These are phyloP conservation scores for Euplagia quadripunctaria DNA, from an alignment of 2,888 invertebrate genomes.

Conservation along the genomic window DNA sequence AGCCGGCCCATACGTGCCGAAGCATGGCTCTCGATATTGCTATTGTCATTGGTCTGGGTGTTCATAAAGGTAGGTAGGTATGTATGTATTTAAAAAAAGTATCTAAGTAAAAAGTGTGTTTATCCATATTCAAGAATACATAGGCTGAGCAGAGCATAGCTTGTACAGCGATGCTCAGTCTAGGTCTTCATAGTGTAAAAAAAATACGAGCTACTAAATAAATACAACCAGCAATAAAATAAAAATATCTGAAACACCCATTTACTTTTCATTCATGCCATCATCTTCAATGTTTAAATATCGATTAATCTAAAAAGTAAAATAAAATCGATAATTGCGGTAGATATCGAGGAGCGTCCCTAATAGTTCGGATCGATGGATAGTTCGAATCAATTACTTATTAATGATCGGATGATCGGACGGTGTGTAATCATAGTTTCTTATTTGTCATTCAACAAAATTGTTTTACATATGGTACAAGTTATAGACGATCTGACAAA, in stretches of 20 bases:
- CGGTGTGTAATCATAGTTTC: conserved; percentile 78
- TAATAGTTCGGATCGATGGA: conserved; percentile 68
- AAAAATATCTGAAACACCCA: neutral
- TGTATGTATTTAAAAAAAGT: too few species aligned
- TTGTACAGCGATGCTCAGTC: neutral
- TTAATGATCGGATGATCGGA: conserved; percentile 74
- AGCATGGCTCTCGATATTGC: too few species aligned
- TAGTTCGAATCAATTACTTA: conserved; percentile 73
- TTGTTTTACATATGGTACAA: conserved; percentile 64
- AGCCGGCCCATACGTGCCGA: too few species aligned
- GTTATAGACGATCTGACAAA: conserved; percentile 26
- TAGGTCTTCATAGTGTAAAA: neutral
- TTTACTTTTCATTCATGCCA: conserved; percentile 31
- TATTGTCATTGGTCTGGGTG: too few species aligned
- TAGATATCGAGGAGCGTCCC: conserved; percentile 67
- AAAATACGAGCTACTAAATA: neutral
- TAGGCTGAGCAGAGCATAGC: too few species aligned
- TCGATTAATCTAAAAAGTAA: conserved; percentile 56
- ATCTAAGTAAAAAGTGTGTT: too few species aligned
- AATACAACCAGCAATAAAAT: conserved; percentile 4
- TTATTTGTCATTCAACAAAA: conserved; percentile 85
- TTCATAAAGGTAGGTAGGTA: too few species aligned
- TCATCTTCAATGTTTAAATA: conserved; percentile 44
- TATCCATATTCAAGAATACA: too few species aligned
- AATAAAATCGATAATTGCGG: conserved; percentile 61